Evolutionary conservation across 2,797 vertebrate genomes (phyloP), one percentile per base, ranked within the genome.

Genomic region (Anguilla obscura): DNA sequence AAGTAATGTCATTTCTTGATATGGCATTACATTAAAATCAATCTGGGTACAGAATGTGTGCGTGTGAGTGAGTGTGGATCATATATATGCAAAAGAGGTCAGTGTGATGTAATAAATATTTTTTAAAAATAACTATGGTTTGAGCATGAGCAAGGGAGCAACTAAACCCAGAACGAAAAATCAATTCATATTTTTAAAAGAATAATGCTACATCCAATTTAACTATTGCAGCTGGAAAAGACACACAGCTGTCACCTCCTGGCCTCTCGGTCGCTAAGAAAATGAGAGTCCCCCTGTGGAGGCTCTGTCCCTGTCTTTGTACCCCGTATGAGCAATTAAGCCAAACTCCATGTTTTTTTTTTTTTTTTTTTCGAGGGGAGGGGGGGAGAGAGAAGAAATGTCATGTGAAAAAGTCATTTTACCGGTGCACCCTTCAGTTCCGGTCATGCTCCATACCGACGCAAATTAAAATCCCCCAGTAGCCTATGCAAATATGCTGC

Each of bases 401-500:
- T 91, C 90, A 87, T 93, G 94, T 95, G 95, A 95, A 95, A 94
- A 96, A 96, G 95, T 95, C 93, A 96, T 96, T 96, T 97, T 95
- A 94, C 92, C 88, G 80, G 90, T 91, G 94, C 94, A 95, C 95
- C 95, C 93, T 94, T 96, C 96, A 96, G 96, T 96, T 96, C 94
- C 95, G 94, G 96, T 96, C 95, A 96, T 94, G 96, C 96, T 96
- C 95, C 87, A 93, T 94, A 95, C 95, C 95, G 90, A 95, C 89
- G 94, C 94, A 96, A 96, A 96, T 96, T 96, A 96, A 96, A 96
- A 95, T 93, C 94, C 93, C 94, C 91, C 93, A 88, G 95, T 94
- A 93, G 94, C 94, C 94, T 95, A 96, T 96, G 96, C 96, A 96
- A 96, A 97, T 96, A 95, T 89, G 92, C 93, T 93, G 92, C 91